Conservation (phyloP, 2,888 invertebrate genomes). For the Pachymerium ferrugineum region DNA sequence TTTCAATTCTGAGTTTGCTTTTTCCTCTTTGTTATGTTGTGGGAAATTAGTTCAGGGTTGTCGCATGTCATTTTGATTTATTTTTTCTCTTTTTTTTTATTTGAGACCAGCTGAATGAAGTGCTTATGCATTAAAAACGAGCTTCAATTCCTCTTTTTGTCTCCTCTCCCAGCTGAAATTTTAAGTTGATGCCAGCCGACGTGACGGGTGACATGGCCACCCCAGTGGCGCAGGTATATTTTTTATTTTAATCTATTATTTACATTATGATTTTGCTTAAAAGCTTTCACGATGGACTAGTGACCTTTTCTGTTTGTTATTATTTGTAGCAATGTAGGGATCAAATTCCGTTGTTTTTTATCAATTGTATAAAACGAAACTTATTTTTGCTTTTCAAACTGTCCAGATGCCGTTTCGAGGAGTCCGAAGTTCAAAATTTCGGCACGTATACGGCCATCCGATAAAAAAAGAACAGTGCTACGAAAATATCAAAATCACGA, state of each 20-base stretch:
- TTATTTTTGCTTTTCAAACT: neutral
- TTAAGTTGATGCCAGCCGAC: constrained; percentile 31
- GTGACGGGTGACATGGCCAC: constrained; percentile 32
- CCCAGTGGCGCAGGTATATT: constrained; percentile 30
- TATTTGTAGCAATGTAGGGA: too few relatives aligned
- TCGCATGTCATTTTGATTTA: neutral
- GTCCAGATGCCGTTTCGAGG: constrained; percentile 83
- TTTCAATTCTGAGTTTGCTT: too few relatives aligned
- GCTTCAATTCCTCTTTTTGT: neutral
- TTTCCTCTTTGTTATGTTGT: neutral
- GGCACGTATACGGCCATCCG: constrained; percentile 89
- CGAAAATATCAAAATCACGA: constrained; percentile 93
- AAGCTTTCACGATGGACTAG: neutral
- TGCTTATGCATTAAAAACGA: too few relatives aligned
- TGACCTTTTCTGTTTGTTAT: neutral
- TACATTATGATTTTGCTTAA: neutral
- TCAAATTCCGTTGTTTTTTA: too few relatives aligned
- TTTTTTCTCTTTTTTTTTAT: neutral
- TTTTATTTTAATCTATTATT: neutral
- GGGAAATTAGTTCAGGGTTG: neutral
- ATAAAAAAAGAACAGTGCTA: constrained; percentile 94
- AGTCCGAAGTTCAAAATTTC: constrained; percentile 95
- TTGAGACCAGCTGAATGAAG: too few relatives aligned
- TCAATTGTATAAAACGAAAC: too few relatives aligned
- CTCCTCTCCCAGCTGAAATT: constrained; percentile 1